Percentiles rank a stretch among this genome's conserved stretches.
phyloP scores from a whole-genome alignment of 2,797 vertebrate species.

The Pterois miles region DNA sequence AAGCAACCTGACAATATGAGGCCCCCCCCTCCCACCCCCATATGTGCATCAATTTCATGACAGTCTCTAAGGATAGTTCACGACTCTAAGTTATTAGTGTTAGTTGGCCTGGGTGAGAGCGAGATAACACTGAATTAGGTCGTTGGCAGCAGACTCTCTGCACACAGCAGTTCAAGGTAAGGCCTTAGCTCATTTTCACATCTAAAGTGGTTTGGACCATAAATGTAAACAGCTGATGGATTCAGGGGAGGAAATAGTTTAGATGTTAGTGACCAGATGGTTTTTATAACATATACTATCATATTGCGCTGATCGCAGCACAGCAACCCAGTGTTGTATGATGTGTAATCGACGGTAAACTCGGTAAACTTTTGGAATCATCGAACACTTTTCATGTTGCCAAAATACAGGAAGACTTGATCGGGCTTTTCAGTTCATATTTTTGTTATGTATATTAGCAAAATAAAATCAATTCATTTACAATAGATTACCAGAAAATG shows the following conservation, averaged over 20 bases:
- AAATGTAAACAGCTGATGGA: not conserved
- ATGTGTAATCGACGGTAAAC: not conserved
- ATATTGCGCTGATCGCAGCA: not conserved
- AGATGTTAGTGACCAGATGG: not conserved
- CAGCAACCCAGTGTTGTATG: not conserved
- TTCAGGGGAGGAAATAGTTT: slow-evolving; percentile 5
- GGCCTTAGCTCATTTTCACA: slow-evolving; percentile 16
- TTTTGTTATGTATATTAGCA: not conserved
- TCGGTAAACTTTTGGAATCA: not conserved
- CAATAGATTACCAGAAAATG: not conserved
- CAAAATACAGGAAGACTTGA: not conserved
- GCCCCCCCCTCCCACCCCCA: slow-evolving; percentile 13
- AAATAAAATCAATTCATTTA: not conserved
- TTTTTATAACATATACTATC: not conserved
- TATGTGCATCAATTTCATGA: slow-evolving; percentile 10
- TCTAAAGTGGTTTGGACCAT: not conserved
- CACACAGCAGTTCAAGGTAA: slow-evolving; percentile 61
- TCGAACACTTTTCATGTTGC: not conserved
- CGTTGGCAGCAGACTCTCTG: slow-evolving; percentile 16
- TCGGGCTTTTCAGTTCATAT: not conserved
- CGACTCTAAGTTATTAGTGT: not conserved
- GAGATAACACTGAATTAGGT: not conserved
- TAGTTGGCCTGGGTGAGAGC: not conserved
- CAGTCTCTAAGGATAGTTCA: slow-evolving; percentile 20
- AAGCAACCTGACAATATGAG: slow-evolving; percentile 22